A percentile compares a stretch with the other conserved stretches of the same genome.
These are phyloP conservation scores for Myathropa florea DNA, from an alignment of 2,888 invertebrate species.

Conservation along the genomic window DNA sequence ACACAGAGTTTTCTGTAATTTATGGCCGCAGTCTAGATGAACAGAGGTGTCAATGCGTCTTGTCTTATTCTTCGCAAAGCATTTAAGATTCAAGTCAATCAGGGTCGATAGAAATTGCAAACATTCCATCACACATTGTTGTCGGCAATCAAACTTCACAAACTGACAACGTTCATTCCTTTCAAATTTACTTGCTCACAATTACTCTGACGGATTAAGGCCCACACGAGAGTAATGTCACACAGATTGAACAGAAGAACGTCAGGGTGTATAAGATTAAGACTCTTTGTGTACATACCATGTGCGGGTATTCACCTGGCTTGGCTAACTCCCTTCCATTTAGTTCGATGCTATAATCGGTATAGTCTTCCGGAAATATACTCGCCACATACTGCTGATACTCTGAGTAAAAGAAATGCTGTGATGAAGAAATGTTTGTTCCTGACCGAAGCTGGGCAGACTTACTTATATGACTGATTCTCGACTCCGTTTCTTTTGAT, in stretches of 20 bases:
- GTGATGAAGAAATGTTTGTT: neutral
- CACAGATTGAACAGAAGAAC: neutral
- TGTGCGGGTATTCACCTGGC: neutral
- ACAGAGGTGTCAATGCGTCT: too few relatives aligned
- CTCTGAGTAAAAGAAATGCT: neutral
- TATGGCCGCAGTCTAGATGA: too few relatives aligned
- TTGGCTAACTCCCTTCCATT: neutral
- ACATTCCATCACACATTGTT: too few relatives aligned
- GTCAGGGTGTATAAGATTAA: neutral
- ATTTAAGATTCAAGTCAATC: too few relatives aligned
- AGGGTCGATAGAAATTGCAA: too few relatives aligned
- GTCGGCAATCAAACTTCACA: too few relatives aligned
- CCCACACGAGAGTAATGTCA: neutral
- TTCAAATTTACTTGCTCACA: too few relatives aligned
- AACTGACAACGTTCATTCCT: too few relatives aligned
- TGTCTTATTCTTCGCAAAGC: too few relatives aligned
- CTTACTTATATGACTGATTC: neutral
- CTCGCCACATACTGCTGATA: neutral
- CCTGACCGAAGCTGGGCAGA: neutral
- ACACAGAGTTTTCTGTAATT: too few relatives aligned
- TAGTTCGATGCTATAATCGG: neutral
- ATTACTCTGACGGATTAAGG: too few relatives aligned
- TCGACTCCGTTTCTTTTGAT: neutral
- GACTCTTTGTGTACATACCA: neutral
- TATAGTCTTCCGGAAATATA: neutral